Conservation (phyloP, 2,797 vertebrate genomes). For the Cryptoblepharus egeriae region DNA sequence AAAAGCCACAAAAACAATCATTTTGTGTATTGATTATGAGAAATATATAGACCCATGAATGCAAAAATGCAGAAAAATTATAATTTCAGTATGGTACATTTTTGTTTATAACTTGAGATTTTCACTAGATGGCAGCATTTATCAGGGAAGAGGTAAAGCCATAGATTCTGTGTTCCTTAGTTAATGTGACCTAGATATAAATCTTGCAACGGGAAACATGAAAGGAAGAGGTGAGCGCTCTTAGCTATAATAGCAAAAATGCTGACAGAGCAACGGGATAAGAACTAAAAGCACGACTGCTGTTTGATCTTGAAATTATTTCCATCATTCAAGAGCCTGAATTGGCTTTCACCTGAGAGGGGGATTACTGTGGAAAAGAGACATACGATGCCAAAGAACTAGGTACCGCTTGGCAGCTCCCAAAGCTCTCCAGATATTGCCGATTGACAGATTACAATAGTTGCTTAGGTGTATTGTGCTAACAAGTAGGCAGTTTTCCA, state of each 20-base stretch:
- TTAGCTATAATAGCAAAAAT: not conserved
- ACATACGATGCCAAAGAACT: not conserved
- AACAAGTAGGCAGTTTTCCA: not conserved
- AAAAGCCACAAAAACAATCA: too few relatives aligned
- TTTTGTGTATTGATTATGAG: too few relatives aligned
- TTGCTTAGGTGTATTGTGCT: not conserved
- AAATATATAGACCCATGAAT: too few relatives aligned
- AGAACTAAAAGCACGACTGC: not conserved
- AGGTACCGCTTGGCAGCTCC: not conserved
- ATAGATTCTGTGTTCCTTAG: not conserved
- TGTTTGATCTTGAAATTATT: slow-evolving; percentile 20
- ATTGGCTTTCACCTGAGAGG: not conserved
- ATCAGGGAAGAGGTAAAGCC: not conserved
- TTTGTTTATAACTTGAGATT: not conserved
- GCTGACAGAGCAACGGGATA: slow-evolving; percentile 2
- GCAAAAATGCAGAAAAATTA: too few relatives aligned
- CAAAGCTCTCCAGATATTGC: not conserved
- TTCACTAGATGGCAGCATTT: slow-evolving; percentile 17
- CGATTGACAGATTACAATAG: not conserved
- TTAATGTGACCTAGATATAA: slow-evolving; percentile 31
- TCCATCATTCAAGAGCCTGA: not conserved
- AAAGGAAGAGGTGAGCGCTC: not conserved
- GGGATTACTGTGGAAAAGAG: not conserved
- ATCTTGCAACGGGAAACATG: slow-evolving; percentile 5
- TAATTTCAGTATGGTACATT: not conserved